Base-by-base conservation (phyloP, 2,113 vertebrate genomes). In the Brachypteracias leptosomus region DNA sequence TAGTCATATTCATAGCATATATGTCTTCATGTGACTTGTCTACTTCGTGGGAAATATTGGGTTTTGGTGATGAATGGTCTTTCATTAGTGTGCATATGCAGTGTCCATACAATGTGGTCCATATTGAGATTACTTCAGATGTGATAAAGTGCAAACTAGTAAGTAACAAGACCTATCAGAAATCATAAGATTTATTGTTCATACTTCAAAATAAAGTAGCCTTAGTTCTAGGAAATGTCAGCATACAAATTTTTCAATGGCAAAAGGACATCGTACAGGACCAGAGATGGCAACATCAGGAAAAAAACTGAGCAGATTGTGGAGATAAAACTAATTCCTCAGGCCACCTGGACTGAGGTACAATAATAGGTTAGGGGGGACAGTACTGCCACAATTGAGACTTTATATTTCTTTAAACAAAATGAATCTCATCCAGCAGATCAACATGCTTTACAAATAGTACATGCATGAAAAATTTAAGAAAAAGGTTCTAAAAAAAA, bases 1-100 rank as follows among this genome's bases (percentile, higher is more conserved):
- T 47, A 29, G 51, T 59, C 38, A 35, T 33, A 44, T 57, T 67
- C 9, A 18, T 33, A 9, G 28, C 57, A 79, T 21, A 15, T 55
- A 61, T 28, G 15, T 40, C 21, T 66, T 61, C 25, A n/a, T n/a
- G 15, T 76, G 1, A 1, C 17, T 81, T 85, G 28, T 49, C 15
- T 66, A 12, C 11, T 76, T 71, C 55, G 62, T 72, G 40, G 33
- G 61, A 72, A 51, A 55, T 11, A 3, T 33, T 33, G 35, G 3
- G 1, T 77, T 92, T 82, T 57, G 36, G 26, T 51, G 16, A 28
- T 1, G 2, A 3, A 3, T 38, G 4, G 2, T 65, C 20, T 78
- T 82, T 47, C 33, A 14, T 14, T 2, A 0, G 7, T 51, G 6
- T 75, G 17, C 9, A 9, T 18, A 7, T 6, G 2, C 10, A 14